Evolutionary conservation across 2,797 vertebrate genomes (phyloP).

Genomic region (Megalops cyprinoides): DNA sequence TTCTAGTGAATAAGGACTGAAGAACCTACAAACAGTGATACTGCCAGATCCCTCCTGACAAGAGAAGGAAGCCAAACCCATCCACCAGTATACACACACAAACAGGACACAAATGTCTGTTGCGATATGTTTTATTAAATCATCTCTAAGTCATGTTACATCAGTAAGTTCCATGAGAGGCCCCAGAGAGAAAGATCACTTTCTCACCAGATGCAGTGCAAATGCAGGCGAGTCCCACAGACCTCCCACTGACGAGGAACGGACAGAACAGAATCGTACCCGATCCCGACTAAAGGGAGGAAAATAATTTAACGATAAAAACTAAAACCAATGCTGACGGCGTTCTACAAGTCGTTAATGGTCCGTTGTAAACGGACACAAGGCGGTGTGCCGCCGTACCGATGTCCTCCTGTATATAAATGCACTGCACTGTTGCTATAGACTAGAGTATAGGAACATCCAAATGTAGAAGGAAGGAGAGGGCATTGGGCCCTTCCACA

Average conservation of each 20-base stretch:
- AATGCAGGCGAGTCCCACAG: conserved; percentile 32
- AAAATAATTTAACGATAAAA: not conserved
- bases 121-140: conserved; percentile 50
- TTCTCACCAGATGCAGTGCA: conserved; percentile 9
- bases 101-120: not conserved
- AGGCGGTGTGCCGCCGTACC: not conserved
- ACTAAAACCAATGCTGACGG: not conserved
- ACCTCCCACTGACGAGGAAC: not conserved
- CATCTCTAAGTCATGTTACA: conserved; percentile 35
- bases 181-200: not conserved
- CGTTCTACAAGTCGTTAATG: not conserved
- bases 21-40: not conserved
- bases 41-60: not conserved
- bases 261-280: not conserved
- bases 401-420: not conserved
- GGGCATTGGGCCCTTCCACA: not conserved
- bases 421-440: not conserved
- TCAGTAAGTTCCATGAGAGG: not conserved
- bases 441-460: not conserved
- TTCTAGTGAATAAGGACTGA: not conserved
- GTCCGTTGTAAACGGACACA: not conserved
- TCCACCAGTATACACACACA: not conserved
- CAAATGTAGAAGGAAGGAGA: not conserved
- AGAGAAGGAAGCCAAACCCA: not conserved
- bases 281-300: no score